Conservation (phyloP, 37 sponge, comb jelly and placozoan species). For the Beroe forskalii region DNA sequence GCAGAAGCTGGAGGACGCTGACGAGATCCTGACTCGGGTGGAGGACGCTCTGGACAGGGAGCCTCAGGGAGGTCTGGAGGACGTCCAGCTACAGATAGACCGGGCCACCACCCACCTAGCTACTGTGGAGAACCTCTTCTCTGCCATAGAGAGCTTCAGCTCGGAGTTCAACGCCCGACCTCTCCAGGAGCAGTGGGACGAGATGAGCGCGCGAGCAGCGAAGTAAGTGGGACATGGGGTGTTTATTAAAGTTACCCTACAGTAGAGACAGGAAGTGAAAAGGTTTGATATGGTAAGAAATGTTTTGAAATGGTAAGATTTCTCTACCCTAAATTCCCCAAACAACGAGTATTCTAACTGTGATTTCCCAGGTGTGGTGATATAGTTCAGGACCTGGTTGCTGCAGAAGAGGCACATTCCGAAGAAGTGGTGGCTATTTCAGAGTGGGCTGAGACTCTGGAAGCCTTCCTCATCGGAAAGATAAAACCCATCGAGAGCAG, state of each 20-base stretch:
- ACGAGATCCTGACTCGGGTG: not conserved
- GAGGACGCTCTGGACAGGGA: slow-evolving; percentile 8
- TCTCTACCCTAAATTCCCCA: too few relatives aligned
- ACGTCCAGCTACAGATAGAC: slow-evolving; percentile 47
- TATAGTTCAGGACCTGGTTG: not conserved
- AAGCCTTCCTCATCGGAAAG: not conserved
- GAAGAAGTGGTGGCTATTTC: slow-evolving; percentile 30
- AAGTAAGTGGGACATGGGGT: slow-evolving; percentile 14
- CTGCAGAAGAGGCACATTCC: slow-evolving; percentile 8
- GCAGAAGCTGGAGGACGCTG: slow-evolving; percentile 35
- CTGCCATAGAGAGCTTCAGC: slow-evolving; percentile 53
- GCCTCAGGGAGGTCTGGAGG: not conserved
- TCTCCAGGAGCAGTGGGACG: slow-evolving; percentile 11
- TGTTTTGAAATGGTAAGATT: too few relatives aligned
- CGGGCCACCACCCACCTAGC: slow-evolving; percentile 32
- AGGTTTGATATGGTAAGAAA: not conserved
- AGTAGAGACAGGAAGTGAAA: not conserved
- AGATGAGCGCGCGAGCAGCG: not conserved
- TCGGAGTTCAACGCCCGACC: slow-evolving; percentile 38
- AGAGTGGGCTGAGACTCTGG: slow-evolving; percentile 51
- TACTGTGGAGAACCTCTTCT: slow-evolving; percentile 44
- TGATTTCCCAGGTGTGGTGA: not conserved
- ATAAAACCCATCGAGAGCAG: slow-evolving; percentile 26
- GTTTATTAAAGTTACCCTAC: too few relatives aligned
- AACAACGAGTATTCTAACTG: too few relatives aligned